Base-by-base conservation (phyloP, 2,888 invertebrate species). In the Coremacera marginata region DNA sequence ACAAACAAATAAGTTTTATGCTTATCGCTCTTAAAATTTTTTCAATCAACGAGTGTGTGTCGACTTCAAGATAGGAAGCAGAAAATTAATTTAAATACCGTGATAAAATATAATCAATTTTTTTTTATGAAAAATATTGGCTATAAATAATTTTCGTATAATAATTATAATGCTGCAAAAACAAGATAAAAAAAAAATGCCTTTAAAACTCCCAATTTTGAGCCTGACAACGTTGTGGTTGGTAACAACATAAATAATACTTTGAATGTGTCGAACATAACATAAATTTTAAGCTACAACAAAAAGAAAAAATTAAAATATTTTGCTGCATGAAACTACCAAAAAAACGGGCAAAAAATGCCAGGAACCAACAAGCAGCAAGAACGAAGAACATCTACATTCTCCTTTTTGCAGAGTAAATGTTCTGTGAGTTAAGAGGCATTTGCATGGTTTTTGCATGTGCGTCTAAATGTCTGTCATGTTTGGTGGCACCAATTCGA, bases 31-130 rank as follows among this genome's bases (percentile, higher is more conserved):
- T n/a, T n/a, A n/a, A n/a, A n/a, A n/a, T n/a, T n/a, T n/a, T n/a
- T n/a, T 44, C 14, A 11, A 11, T 11, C 44, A 44, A 44, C 14
- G 7, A 44, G 1, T 0, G 7, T 11, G 44, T 14, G 1, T 44
- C n/a, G 7, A 11, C 14, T 44, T 44, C 3, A 27, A 27, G 16
- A 51, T 49, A 27, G 49, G 51, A 27, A 51, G 49, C 68, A 27
- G 51, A 51, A 68, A 68, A 68, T 68, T 68, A 68, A 68, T 68
- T 51, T 68, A 51, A 68, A 68, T 68, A 68, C 27, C 68, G 68
- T 68, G 68, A 51, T 51, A 68, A 68, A 68, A 22, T 51, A 27
- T 51, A 68, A 68, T 68, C 51, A 68, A 68, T 51, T 68, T 68
- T 51, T 68, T 68, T 14, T 51, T 16, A 25, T 22, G 34, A 0